Base-by-base conservation (phyloP, 2,888 invertebrate species). In the Drosophila leonis region DNA sequence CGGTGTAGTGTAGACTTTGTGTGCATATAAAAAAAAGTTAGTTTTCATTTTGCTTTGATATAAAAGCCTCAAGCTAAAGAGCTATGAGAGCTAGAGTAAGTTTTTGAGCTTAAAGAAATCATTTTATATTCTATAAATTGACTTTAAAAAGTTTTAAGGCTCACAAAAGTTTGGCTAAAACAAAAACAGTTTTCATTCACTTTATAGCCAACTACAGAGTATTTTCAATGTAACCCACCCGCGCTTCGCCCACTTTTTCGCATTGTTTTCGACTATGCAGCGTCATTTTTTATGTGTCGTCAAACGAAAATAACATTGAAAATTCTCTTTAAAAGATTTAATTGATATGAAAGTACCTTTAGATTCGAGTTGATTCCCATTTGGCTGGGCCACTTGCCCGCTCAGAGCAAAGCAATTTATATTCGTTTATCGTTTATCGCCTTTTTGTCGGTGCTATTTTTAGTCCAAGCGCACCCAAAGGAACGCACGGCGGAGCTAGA, bases 351-450 rank as follows among this genome's bases (percentile, higher is more conserved):
- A 13, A 71, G 54, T 56, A 64, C 56, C 37, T 61, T 39, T 61
- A 63, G 60, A 37, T 70, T 42, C 44, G 33, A 44, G 49, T 33
- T 42, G 42, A 73, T 62, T 64, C 74, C 75, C 78, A 68, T 44
- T 67, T 35, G 73, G 46, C 15, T 29, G 73, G 67, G 61, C 78
- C 72, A 78, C 72, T 77, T 77, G 66, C 46, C 62, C 41, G 67
- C 63, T 37, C 65, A 41, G 27, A 52, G 72, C 72, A 56, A 31
- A 42, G 72, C 74, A 80, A 80, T 80, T 77, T 69, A 74, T 77
- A 74, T 74, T 77, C 77, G 67, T 77, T 80, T 70, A 67, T 67
- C 71, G 62, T 71, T 76, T 65, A 59, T 66, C 69, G 71, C 64
- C 71, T 69, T 68, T 72, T 71, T 68, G 48, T 64, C 59, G 65